Conservation (phyloP, 2,888 invertebrate species). For the Barypeithes pellucidus region DNA sequence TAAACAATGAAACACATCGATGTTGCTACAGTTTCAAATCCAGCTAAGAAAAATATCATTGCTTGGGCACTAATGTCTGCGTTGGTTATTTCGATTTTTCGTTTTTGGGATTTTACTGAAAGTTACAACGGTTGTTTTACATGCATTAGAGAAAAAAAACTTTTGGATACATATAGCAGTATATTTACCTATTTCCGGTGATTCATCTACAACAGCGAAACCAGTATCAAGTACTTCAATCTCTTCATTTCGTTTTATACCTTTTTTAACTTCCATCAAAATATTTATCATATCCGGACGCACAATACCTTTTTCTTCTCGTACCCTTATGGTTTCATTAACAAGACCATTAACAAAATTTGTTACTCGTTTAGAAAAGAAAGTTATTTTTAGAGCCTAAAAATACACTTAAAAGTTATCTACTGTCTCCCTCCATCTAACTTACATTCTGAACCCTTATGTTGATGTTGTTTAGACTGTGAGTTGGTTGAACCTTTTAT, state of each 20-base stretch:
- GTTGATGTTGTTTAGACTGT: no score
- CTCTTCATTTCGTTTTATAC: constrained; percentile 58
- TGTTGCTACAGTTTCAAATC: constrained; percentile 71
- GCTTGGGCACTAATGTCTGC: constrained; percentile 75
- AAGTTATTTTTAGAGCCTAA: constrained; percentile 32
- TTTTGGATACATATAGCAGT: no score
- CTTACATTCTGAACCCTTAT: no score
- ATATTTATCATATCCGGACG: constrained; percentile 73
- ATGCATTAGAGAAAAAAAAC: no score
- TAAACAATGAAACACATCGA: constrained; percentile 72
- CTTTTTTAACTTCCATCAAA: constrained; percentile 73
- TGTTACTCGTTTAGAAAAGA: constrained; percentile 51
- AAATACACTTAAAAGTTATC: background rate
- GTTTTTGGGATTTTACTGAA: constrained; percentile 30
- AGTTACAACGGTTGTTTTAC: background rate
- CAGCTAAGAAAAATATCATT: constrained; percentile 71
- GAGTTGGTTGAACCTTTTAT: no score
- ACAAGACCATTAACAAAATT: constrained; percentile 57
- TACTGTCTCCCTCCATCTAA: no score
- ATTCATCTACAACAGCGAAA: constrained; percentile 63
- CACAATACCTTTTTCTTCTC: constrained; percentile 59
- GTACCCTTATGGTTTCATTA: constrained; percentile 53
- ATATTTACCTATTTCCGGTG: constrained; percentile 13
- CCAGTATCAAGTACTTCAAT: constrained; percentile 54
- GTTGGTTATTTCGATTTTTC: constrained; percentile 64